Conservation (phyloP, 1,140 invertebrate species). For the Brachionus plicatilis region DNA sequence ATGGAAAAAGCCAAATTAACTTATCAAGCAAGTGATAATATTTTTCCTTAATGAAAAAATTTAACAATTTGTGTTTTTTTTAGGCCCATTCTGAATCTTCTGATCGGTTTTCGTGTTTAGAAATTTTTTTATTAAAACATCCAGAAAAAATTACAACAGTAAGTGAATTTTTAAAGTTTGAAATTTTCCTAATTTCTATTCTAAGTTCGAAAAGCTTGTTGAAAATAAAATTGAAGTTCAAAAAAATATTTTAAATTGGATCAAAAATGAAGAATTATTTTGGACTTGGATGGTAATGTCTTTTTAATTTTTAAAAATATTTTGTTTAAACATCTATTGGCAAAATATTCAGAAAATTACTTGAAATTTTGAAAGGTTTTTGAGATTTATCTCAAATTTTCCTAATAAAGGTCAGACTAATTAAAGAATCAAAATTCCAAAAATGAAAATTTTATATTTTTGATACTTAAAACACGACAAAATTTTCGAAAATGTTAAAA, state of each 20-base stretch:
- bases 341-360: no score
- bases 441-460: no score
- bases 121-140: not conserved
- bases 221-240: not conserved
- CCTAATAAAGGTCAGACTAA: no score
- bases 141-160: not conserved
- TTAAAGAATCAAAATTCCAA: no score
- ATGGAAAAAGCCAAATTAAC: not conserved
- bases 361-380: no score
- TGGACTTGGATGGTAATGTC: conserved; percentile 23
- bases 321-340: no score
- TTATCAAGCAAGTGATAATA: not conserved
- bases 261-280: conserved; percentile 7
- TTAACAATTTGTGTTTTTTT: not conserved
- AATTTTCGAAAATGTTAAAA: no score
- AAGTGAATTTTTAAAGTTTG: not conserved
- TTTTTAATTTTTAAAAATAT: not conserved
- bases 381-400: no score
- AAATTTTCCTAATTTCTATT: not conserved
- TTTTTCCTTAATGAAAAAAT: no score
- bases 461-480: no score
- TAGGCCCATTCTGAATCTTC: not conserved
- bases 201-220: not conserved
- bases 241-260: conserved; percentile 14
- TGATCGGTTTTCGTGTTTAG: not conserved